Evolutionary conservation across 2,797 vertebrate genomes (phyloP).

Genomic region (Coccyzus lansbergi): DNA sequence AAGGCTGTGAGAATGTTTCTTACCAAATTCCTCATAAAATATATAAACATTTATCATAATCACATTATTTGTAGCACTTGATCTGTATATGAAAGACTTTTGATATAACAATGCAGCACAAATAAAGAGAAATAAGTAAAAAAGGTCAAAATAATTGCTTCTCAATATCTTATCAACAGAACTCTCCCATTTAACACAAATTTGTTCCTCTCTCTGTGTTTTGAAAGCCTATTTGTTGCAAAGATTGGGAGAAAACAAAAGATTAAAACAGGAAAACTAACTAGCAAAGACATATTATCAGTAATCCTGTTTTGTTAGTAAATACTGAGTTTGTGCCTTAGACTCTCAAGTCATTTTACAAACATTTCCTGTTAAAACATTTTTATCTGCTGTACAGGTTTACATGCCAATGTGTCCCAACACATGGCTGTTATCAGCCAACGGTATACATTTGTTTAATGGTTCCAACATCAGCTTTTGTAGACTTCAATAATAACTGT

Average conservation of each 20-base stretch:
- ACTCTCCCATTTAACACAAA: background rate
- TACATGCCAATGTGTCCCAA: background rate
- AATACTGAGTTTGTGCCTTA: background rate
- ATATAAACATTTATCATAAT: background rate
- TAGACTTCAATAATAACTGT: background rate
- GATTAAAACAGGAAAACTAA: background rate
- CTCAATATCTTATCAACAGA: background rate
- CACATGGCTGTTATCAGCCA: background rate
- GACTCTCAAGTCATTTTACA: background rate
- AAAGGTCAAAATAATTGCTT: background rate
- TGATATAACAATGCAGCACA: background rate
- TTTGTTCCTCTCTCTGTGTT: background rate
- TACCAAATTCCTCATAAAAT: background rate
- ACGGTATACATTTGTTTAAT: background rate
- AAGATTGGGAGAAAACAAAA: background rate
- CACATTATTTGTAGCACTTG: background rate
- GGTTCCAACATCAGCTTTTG: background rate
- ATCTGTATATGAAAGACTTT: background rate
- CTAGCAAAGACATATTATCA: background rate
- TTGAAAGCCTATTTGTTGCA: background rate
- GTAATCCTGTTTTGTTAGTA: background rate
- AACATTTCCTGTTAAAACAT: constrained; percentile 35
- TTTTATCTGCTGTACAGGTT: background rate
- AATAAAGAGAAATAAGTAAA: background rate
- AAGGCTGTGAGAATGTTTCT: background rate